These are phyloP conservation scores for Pipa parva DNA, from an alignment of 2,113 vertebrate species.

Conservation along the genomic window DNA sequence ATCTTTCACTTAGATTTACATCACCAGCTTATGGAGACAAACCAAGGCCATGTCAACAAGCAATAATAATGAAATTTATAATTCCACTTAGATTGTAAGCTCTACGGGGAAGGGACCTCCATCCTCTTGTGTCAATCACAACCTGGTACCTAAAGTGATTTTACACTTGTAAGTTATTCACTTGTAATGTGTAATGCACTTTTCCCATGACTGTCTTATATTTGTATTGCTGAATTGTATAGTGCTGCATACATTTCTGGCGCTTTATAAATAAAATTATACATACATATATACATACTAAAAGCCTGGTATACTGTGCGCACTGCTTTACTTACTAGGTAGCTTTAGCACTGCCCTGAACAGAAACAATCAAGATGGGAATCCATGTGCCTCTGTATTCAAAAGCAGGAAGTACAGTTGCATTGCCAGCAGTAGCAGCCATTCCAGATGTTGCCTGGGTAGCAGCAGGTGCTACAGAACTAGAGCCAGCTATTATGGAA, in stretches of 20 bases:
- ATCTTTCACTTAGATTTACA: neutral
- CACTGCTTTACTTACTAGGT: constrained; percentile 81
- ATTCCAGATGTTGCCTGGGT: constrained; percentile 72
- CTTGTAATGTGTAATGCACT: no score
- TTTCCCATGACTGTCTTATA: no score
- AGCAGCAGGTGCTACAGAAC: constrained; percentile 63
- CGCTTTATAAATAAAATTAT: no score
- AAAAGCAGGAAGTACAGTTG: constrained; percentile 88
- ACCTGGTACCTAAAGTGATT: no score
- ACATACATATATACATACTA: no score
- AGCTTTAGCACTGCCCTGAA: constrained; percentile 95
- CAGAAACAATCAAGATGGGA: constrained; percentile 86
- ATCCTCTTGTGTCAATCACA: no score
- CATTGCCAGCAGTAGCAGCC: constrained; percentile 69
- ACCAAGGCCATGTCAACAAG: neutral
- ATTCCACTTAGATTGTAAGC: no score
- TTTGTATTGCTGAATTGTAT: no score
- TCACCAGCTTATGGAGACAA: neutral
- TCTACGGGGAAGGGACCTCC: no score
- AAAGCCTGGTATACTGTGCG: neutral
- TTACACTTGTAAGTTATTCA: no score
- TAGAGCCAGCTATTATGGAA: constrained; percentile 58
- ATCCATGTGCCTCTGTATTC: constrained; percentile 98
- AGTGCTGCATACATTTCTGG: no score
- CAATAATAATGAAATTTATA: no score